phyloP scores from a whole-genome alignment of 2,888 invertebrate genomes.

The Coleophora deauratella region DNA sequence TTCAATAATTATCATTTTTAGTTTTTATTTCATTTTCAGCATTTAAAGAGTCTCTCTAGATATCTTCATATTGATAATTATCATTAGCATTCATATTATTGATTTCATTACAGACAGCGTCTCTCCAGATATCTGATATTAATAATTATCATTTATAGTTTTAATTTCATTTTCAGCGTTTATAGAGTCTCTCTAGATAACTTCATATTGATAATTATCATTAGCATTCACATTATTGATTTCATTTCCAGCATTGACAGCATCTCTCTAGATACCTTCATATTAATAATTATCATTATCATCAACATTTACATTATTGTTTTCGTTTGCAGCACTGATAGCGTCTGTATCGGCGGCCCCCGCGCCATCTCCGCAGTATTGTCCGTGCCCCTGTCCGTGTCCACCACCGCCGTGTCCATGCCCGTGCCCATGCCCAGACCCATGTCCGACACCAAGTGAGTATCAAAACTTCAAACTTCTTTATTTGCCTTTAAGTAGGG shows the following conservation, averaged over 20 bases:
- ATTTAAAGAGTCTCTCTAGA: background rate
- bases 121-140: background rate
- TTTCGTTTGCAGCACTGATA: constrained; percentile 36
- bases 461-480: background rate
- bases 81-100: no score
- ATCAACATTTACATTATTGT: no score
- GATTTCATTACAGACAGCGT: no score
- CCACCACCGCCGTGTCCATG: constrained; percentile 15
- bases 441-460: constrained; percentile 1
- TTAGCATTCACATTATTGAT: no score
- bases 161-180: background rate
- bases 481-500: no score
- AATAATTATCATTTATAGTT: background rate
- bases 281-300: background rate
- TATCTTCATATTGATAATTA: background rate
- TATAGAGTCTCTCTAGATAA: background rate
- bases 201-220: background rate
- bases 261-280: background rate
- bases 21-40: background rate
- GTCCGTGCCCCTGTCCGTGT: constrained; percentile 15
- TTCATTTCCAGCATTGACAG: background rate
- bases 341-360: constrained; percentile 39
- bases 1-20: background rate
- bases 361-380: constrained; percentile 17
- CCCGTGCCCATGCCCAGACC: constrained; percentile 10